Percentiles rank a stretch among this genome's conserved stretches.
phyloP scores from a whole-genome alignment of 1,140 invertebrate species.

The Monomorium pharaonis region DNA sequence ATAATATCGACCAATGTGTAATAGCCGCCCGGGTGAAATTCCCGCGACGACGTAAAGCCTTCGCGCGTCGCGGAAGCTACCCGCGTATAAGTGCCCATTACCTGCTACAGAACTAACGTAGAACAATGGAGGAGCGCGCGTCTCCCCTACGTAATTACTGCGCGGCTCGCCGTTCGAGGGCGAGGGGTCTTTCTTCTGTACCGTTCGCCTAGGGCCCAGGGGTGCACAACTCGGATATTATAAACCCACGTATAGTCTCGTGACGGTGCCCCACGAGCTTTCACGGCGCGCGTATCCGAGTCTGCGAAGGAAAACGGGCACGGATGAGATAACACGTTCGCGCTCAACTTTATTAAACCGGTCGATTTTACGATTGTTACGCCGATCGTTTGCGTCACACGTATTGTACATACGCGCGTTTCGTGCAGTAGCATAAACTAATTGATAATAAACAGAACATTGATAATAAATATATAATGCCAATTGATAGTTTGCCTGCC shows the following conservation, averaged over 20 bases:
- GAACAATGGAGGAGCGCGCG: constrained; percentile 71
- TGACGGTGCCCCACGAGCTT: too few relatives aligned
- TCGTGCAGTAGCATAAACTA: neutral
- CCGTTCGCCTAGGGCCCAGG: constrained; percentile 50
- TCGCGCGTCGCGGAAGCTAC: constrained; percentile 33
- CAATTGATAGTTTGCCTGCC: neutral
- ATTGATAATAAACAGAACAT: neutral
- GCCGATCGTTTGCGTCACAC: neutral
- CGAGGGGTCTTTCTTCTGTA: constrained; percentile 64
- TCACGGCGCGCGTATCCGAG: neutral
- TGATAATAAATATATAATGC: neutral
- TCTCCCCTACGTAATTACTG: constrained; percentile 73
- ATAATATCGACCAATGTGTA: constrained; percentile 26
- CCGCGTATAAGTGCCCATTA: constrained; percentile 64
- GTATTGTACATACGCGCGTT: neutral
- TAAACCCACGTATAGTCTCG: too few relatives aligned
- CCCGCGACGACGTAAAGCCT: constrained; percentile 21
- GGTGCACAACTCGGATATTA: constrained; percentile 17
- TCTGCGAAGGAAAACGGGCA: neutral
- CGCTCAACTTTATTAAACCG: neutral
- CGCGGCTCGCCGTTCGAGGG: constrained; percentile 65
- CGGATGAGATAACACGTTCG: neutral
- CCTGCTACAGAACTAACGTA: constrained; percentile 66
- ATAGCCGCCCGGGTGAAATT: neutral
- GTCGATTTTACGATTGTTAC: neutral